A percentile compares a stretch with the other conserved stretches of the same genome.
phyloP scores from a whole-genome alignment of 2,113 vertebrate genomes.

The Hiodon alosoides region DNA sequence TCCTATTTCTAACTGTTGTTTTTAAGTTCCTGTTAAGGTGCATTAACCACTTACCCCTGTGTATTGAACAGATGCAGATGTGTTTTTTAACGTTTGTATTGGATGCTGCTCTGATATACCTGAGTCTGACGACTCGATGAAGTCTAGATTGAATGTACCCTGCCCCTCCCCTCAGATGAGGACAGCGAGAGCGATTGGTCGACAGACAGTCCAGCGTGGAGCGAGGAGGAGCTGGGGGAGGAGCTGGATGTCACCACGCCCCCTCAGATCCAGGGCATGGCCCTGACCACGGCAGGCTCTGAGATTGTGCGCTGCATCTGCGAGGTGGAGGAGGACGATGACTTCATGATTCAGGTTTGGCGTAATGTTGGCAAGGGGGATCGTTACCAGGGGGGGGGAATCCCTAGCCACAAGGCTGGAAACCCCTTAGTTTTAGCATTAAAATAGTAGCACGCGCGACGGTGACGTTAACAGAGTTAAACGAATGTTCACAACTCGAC shows the following conservation, averaged over 20 bases:
- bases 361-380: neutral
- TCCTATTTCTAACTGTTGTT: neutral
- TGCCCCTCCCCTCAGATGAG: slow-evolving; percentile 60
- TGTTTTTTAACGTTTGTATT: neutral
- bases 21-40: neutral
- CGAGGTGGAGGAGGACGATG: slow-evolving; percentile 92
- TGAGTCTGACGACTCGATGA: neutral
- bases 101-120: neutral
- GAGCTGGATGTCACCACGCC: slow-evolving; percentile 74
- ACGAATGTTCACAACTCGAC: no score
- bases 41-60: no score
- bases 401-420: neutral
- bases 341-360: slow-evolving; percentile 97
- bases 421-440: neutral
- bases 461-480: no score
- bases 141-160: neutral
- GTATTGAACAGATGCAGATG: no score
- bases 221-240: slow-evolving; percentile 76
- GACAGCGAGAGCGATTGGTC: slow-evolving; percentile 85
- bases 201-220: slow-evolving; percentile 83
- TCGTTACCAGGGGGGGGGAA: neutral
- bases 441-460: no score
- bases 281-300: slow-evolving; percentile 66
- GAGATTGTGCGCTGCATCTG: slow-evolving; percentile 93
- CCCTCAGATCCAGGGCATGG: slow-evolving; percentile 65